phyloP scores from a whole-genome alignment of 1,140 invertebrate species.

The Meteorus sp. region DNA sequence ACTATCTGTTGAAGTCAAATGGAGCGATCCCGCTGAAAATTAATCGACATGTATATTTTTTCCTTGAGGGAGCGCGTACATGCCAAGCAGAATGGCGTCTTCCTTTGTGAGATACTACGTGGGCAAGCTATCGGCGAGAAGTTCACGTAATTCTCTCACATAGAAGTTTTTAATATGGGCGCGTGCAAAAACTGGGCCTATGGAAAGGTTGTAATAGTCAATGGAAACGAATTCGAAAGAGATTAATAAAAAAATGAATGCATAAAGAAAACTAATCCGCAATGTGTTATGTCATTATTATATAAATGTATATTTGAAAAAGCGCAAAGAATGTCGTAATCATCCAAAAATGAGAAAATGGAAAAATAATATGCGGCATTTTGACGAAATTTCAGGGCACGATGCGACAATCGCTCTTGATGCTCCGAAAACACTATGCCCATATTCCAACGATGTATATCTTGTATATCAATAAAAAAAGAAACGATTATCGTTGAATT shows the following conservation, averaged over 20 bases:
- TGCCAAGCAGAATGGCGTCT: not conserved
- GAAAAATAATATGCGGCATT: not conserved
- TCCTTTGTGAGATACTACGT: not conserved
- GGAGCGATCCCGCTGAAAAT: slow-evolving; percentile 16
- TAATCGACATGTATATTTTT: slow-evolving; percentile 8
- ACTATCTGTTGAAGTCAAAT: slow-evolving; percentile 57
- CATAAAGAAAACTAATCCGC: not conserved
- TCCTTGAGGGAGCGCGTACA: slow-evolving; percentile 5
- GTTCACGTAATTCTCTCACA: too few relatives aligned
- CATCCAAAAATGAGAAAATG: not conserved
- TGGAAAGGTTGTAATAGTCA: not conserved
- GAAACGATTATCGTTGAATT: slow-evolving; percentile 46
- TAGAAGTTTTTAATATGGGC: too few relatives aligned
- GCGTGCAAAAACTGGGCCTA: too few relatives aligned
- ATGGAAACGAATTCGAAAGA: not conserved
- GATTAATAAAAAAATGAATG: not conserved
- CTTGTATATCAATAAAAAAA: slow-evolving; percentile 56
- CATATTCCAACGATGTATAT: slow-evolving; percentile 53
- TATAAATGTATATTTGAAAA: not conserved
- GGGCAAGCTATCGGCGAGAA: not conserved
- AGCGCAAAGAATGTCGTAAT: not conserved
- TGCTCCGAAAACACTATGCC: slow-evolving; percentile 35
- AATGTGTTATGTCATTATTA: too few relatives aligned
- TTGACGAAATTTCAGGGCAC: slow-evolving; percentile 14
- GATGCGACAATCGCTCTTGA: not conserved